Base-by-base conservation (phyloP, 2,888 invertebrate genomes). In the Ectemnius lituratus region DNA sequence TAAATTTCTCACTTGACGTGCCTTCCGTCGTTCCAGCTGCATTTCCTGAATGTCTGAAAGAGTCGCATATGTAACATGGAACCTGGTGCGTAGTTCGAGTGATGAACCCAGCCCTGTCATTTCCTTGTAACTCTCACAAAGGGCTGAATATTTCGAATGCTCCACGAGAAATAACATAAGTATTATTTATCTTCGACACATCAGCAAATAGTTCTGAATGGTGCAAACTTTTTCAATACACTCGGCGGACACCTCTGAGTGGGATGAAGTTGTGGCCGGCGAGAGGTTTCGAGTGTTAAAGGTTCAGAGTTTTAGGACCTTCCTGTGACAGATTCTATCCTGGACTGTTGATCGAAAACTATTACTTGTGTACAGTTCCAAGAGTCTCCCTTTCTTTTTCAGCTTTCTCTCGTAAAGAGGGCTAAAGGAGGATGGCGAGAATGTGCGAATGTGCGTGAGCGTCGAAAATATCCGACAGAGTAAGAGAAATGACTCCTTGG, bases 401-500 rank as follows among this genome's bases (percentile, higher is more conserved):
- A 23, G 70, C 27, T 13, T 69, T 59, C 37, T 37, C 37, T 11
- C 3, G 37, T 6, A 37, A 37, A 37, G 37, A 23, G 37, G 37
- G 37, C 37, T 4, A 11, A 37, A 6, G 8, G 37, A 37, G 37
- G 37, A 37, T 37, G 37, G 37, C 5, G 37, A 37, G 37, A 37
- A 8, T 37, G 5, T 37, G 37, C 37, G 1, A 8, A 11, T 11
- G 37, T 37, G 37, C 37, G 37, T 37, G 37, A 6, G 37, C 1
- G 37, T 8, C 11, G 8, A 2, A 37, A 11, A 37, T 6, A 37
- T 37, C 37, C 37, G 37, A 37, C 11, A 27, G 13, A 27, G 28
- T 4, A 27, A 69, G 75, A 37, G 58, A 65, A 73, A 81, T 60
- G 70, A 81, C 69, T 71, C 60, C 18, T 45, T 47, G 49, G 71